These are phyloP conservation scores for Drosophila erecta DNA, from an alignment of 1,140 invertebrate genomes.

Conservation along the genomic window DNA sequence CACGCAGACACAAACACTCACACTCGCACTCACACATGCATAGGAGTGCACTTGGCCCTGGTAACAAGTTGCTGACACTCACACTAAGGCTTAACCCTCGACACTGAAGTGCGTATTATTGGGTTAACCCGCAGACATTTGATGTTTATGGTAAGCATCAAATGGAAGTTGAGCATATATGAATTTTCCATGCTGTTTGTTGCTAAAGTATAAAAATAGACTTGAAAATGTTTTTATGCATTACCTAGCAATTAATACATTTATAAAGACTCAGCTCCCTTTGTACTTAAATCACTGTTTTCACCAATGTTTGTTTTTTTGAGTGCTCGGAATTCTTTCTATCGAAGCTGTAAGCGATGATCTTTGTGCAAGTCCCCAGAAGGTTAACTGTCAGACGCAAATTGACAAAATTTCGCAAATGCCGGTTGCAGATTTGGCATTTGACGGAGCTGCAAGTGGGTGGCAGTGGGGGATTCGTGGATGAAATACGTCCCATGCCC, in stretches of 20 bases:
- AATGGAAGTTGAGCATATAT: slow-evolving; percentile 7
- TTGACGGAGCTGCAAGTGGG: slow-evolving; percentile 45
- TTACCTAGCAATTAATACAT: background rate
- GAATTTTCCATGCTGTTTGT: background rate
- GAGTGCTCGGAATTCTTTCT: background rate
- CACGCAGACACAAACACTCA: background rate
- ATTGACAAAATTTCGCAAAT: slow-evolving; percentile 59
- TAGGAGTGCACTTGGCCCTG: slow-evolving; percentile 30
- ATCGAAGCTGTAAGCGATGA: background rate
- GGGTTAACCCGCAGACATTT: slow-evolving; percentile 41
- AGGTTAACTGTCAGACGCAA: slow-evolving; percentile 46
- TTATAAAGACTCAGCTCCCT: too few species aligned
- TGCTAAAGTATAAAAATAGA: background rate
- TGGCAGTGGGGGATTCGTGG: background rate
- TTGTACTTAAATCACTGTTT: too few species aligned
- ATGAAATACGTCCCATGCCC: too few species aligned
- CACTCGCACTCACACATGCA: background rate
- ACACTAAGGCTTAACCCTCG: slow-evolving; percentile 43
- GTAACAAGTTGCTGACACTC: slow-evolving; percentile 43
- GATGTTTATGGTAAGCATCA: slow-evolving; percentile 32
- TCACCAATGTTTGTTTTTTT: too few species aligned
- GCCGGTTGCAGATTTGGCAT: slow-evolving; percentile 26
- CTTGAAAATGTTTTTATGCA: background rate
- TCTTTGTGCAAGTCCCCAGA: background rate
- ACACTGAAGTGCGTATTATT: slow-evolving; percentile 34